Evolutionary conservation across 2,888 invertebrate genomes (phyloP).

Genomic region (Limnephilus marmoratus): DNA sequence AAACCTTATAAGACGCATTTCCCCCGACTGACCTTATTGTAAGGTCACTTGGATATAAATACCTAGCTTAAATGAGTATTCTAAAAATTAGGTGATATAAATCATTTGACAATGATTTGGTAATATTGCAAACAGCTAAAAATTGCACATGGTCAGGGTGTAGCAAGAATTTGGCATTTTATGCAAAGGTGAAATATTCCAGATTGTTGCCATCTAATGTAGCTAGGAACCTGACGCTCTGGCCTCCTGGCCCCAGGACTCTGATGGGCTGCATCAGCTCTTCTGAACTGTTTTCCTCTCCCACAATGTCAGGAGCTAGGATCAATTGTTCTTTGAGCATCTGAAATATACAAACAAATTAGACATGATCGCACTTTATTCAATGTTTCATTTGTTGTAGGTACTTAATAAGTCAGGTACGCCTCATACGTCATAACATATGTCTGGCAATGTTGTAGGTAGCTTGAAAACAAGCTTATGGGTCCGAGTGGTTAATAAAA

Average conservation of each 20-base stretch:
- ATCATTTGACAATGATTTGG: neutral
- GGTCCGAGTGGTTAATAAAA: neutral
- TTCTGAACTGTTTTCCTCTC: constrained; percentile 45
- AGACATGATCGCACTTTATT: neutral
- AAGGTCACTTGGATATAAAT: neutral
- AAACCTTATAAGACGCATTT: too few species aligned
- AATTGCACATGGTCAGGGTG: neutral
- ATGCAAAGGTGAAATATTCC: constrained; percentile 59
- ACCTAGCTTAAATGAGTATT: neutral
- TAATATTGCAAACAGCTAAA: neutral
- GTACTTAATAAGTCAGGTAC: neutral
- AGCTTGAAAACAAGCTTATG: too few species aligned
- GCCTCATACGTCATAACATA: too few species aligned
- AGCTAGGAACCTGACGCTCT: constrained; percentile 61
- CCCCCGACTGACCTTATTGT: neutral
- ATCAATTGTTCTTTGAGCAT: constrained; percentile 57
- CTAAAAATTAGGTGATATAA: neutral
- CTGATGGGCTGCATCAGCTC: constrained; percentile 53
- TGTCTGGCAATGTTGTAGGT: too few species aligned
- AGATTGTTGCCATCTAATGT: constrained; percentile 60
- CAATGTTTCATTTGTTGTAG: neutral
- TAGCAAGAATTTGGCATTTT: neutral
- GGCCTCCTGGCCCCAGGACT: constrained; percentile 56
- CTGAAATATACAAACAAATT: constrained; percentile 49
- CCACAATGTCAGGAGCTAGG: constrained; percentile 51